Conservation (phyloP, 2,113 vertebrate genomes). For the Columbina picui region DNA sequence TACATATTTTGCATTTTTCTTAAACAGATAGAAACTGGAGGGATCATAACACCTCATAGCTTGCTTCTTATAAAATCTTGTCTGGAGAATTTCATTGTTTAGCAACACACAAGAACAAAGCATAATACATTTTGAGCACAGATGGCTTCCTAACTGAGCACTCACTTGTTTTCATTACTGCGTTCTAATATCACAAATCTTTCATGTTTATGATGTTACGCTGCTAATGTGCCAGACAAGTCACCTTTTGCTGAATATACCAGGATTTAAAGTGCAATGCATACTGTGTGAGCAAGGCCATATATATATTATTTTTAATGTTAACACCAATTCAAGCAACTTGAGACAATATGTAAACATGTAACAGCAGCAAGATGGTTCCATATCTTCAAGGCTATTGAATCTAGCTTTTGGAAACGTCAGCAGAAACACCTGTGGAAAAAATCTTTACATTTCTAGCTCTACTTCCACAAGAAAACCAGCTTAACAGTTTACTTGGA, state of each 20-base stretch:
- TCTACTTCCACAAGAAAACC: neutral
- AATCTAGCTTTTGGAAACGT: neutral
- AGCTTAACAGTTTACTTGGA: neutral
- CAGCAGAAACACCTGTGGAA: neutral
- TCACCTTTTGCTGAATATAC: conserved; percentile 28
- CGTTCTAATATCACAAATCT: conserved; percentile 54
- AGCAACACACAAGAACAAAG: conserved; percentile 30
- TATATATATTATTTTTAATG: neutral
- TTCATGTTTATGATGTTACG: conserved; percentile 61
- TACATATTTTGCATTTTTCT: neutral
- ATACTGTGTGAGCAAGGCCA: neutral
- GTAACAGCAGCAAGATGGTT: neutral
- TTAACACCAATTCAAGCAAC: neutral
- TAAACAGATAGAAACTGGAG: neutral
- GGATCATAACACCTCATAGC: neutral
- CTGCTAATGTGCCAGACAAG: conserved; percentile 31
- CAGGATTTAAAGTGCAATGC: neutral
- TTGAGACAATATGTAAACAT: neutral
- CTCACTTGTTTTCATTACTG: conserved; percentile 69
- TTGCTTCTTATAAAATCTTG: conserved; percentile 34
- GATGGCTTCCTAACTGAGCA: conserved; percentile 61
- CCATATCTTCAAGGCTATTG: neutral
- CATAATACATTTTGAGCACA: conserved; percentile 56
- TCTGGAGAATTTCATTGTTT: conserved; percentile 42
- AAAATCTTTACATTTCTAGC: neutral